Evolutionary conservation across 1,140 invertebrate species (phyloP), one percentile per base, ranked within the genome.

Genomic region (Ceratina calcarata): DNA sequence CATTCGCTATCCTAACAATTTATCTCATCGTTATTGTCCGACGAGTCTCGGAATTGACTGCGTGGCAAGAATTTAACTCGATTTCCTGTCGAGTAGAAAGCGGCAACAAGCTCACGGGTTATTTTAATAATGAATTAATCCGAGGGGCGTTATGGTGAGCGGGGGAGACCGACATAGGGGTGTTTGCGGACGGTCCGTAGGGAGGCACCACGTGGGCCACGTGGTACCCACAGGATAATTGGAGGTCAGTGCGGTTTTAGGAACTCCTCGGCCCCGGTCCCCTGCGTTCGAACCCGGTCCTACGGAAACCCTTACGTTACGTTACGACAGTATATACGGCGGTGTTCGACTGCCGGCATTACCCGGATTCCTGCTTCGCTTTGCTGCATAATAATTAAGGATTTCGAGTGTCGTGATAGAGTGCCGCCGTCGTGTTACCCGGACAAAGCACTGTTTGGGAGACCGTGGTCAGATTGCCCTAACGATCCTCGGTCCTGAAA

Each of bases 211-310:
- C 81, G 79, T 65, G 74, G 78, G 55, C 86, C 83, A 88, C 86
- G 87, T 85, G 88, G 84, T 83, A 88, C 72, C 88, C 89, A 49
- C 82, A 88, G 83, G 87, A 88, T 89, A 90, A 88, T 90, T 88
- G 87, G 86, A 88, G 86, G 82, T 88, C 83, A 84, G 69, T 89
- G 89, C 71, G 87, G 86, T 90, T 88, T 87, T 80, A 84, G 88
- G 78, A 74, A 84, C 83, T 89, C 83, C 82, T 45, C 37, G 37
- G 37, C 37, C 37, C 2, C 2, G 37, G 10, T 10, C 37, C 37
- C 37, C 37, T 45, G 37, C 37, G 37, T 45, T 87, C 51, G 62
- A 61, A 66, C 77, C 76, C 62, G 62, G 57, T 82, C 74, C 82
- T 57, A 57, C 62, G 67, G 75, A 76, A 82, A 78, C 75, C 78